These are phyloP conservation scores for Callorhinus ursinus DNA, from an alignment of 2,113 vertebrate genomes.

Conservation along the genomic window DNA sequence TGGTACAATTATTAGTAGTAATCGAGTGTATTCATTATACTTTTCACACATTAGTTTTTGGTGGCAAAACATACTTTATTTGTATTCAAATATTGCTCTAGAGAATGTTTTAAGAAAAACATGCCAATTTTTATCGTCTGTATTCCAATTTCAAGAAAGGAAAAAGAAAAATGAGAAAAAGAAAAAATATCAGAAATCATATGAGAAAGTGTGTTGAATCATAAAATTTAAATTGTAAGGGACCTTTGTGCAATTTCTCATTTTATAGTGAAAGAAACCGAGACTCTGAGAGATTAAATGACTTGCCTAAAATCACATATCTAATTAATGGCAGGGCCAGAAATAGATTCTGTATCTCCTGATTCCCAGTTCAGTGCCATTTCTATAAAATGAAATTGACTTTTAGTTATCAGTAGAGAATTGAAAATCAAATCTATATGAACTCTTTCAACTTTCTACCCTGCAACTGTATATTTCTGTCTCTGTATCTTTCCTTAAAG, in stretches of 20 bases:
- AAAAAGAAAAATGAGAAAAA: constrained; percentile 33
- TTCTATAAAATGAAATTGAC: constrained; percentile 66
- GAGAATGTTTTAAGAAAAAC: constrained; percentile 54
- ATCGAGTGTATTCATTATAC: constrained; percentile 22
- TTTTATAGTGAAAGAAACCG: constrained; percentile 68
- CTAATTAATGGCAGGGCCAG: constrained; percentile 62
- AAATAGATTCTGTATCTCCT: constrained; percentile 63
- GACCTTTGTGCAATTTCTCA: constrained; percentile 63
- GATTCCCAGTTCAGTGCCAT: constrained; percentile 59
- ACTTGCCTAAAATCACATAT: constrained; percentile 53
- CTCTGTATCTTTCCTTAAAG: background rate
- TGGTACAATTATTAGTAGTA: constrained; percentile 38
- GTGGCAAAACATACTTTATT: constrained; percentile 51
- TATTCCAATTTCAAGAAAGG: constrained; percentile 37
- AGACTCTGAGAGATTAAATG: constrained; percentile 67
- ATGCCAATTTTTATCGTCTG: constrained; percentile 45
- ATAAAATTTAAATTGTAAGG: constrained; percentile 70
- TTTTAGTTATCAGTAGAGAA: constrained; percentile 59
- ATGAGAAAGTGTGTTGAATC: constrained; percentile 58
- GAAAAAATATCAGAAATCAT: constrained; percentile 54
- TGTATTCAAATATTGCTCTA: constrained; percentile 39
- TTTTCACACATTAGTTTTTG: constrained; percentile 32
- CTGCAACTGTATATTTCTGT: background rate
- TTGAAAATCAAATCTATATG: constrained; percentile 48
- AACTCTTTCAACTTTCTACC: constrained; percentile 34